A percentile compares a stretch with the other conserved stretches of the same genome.
Conservation (phyloP, 2,113 vertebrate genomes). For the Laterallus jamaicensis region DNA sequence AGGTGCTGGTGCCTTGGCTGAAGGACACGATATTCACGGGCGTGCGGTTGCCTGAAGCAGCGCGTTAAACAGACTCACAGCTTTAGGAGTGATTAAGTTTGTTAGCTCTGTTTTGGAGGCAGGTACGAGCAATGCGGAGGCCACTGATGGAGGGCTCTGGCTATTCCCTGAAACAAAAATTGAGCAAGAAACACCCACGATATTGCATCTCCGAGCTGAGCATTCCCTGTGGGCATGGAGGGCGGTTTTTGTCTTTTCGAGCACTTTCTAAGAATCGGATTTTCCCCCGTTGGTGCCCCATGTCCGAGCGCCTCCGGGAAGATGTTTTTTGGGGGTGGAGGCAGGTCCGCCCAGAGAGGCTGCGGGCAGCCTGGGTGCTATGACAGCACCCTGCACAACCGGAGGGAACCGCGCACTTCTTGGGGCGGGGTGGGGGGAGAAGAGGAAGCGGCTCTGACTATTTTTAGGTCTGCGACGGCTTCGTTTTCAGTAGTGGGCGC, state of each 20-base stretch:
- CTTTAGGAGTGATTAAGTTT: neutral
- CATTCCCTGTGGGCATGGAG: neutral
- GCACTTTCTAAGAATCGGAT: neutral
- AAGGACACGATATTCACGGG: neutral
- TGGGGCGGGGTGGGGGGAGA: neutral
- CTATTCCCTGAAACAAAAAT: neutral
- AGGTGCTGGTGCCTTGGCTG: neutral
- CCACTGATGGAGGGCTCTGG: neutral
- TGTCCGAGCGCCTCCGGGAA: neutral
- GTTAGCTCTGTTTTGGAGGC: neutral
- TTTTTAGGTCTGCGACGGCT: neutral
- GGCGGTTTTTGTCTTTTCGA: neutral
- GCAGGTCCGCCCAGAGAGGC: neutral
- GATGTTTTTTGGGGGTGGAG: neutral
- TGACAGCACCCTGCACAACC: neutral
- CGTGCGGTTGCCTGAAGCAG: neutral
- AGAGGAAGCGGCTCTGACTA: neutral
- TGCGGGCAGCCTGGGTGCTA: neutral
- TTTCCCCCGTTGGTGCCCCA: neutral
- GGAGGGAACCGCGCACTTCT: neutral
- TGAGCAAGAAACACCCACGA: neutral
- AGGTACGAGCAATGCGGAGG: neutral
- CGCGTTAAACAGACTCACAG: neutral
- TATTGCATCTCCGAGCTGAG: neutral
- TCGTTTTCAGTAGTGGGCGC: conserved; percentile 48